phyloP scores from a whole-genome alignment of 2,797 vertebrate species.

The Leptoclinus maculatus region DNA sequence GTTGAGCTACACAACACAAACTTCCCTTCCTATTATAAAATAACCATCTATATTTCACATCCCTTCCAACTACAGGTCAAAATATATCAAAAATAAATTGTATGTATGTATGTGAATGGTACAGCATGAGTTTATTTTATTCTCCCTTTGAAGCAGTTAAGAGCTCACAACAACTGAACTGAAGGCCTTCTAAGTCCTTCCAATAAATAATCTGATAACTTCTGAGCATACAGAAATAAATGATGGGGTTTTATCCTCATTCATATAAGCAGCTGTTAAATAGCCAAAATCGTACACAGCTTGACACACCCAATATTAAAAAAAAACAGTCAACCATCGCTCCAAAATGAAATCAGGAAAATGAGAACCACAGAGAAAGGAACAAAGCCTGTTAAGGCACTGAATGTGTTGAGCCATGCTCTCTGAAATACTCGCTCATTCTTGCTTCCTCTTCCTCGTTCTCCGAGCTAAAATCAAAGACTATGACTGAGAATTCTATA shows the following conservation, averaged over 20 bases:
- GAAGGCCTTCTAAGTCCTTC: not conserved
- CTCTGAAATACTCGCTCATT: slow-evolving; percentile 59
- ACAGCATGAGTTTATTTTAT: not conserved
- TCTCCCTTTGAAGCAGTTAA: not conserved
- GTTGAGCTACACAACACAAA: slow-evolving; percentile 3
- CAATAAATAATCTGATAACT: not conserved
- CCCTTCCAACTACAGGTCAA: not conserved
- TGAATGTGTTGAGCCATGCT: slow-evolving; percentile 34
- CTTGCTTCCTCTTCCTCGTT: slow-evolving; percentile 55
- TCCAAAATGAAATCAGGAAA: not conserved
- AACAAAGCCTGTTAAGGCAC: slow-evolving; percentile 20
- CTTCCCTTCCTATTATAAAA: not conserved
- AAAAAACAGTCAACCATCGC: not conserved
- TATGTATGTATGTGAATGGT: not conserved
- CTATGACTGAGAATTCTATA: slow-evolving; percentile 73
- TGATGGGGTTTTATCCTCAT: not conserved
- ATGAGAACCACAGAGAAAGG: not conserved
- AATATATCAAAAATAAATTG: not conserved
- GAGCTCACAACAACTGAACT: not conserved
- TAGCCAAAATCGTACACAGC: slow-evolving; percentile 6
- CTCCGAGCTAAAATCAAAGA: slow-evolving; percentile 75
- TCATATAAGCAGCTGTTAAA: not conserved
- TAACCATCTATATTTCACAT: not conserved
- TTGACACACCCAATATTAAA: slow-evolving; percentile 5
- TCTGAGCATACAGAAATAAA: not conserved